A percentile compares a stretch with the other conserved stretches of the same genome.
phyloP scores from a whole-genome alignment of 2,797 vertebrate species.

The Rhinichthys osculus region DNA sequence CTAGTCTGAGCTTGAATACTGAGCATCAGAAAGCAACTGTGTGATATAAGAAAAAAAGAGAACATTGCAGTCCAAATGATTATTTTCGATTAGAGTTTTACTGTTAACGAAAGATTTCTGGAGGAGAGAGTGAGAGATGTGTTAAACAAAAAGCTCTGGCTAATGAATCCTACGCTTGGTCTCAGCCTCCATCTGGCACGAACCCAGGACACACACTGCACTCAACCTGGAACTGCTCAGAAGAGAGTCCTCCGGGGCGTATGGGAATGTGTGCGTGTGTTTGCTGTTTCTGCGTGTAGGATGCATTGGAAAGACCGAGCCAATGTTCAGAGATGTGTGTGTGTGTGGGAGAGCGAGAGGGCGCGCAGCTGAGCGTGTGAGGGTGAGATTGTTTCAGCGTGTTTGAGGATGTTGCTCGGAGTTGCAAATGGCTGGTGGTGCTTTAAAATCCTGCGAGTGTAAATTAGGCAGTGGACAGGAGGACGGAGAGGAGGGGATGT shows the following conservation, averaged over 20 bases:
- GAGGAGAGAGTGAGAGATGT: slow-evolving; percentile 28
- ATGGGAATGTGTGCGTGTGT: slow-evolving; percentile 22
- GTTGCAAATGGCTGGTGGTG: slow-evolving; percentile 37
- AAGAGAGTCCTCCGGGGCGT: slow-evolving; percentile 61
- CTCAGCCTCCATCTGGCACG: slow-evolving; percentile 55
- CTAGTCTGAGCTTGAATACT: background rate
- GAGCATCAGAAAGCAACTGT: background rate
- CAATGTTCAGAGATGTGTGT: slow-evolving; percentile 32
- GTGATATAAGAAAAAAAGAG: background rate
- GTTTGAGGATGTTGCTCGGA: slow-evolving; percentile 31
- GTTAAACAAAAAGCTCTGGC: slow-evolving; percentile 34
- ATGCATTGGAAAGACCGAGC: slow-evolving; percentile 19
- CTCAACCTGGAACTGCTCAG: slow-evolving; percentile 58
- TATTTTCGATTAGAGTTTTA: slow-evolving; percentile 16
- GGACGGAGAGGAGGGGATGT: background rate
- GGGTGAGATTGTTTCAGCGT: slow-evolving; percentile 32
- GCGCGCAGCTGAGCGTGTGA: slow-evolving; percentile 26
- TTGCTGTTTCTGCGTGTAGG: slow-evolving; percentile 45
- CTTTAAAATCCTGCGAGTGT: slow-evolving; percentile 31
- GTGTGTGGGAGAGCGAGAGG: slow-evolving; percentile 47
- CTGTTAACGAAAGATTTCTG: background rate
- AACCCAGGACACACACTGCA: slow-evolving; percentile 42
- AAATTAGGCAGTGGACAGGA: slow-evolving; percentile 35
- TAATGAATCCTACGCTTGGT: slow-evolving; percentile 45
- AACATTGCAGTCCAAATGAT: slow-evolving; percentile 2